A percentile compares a stretch with the other conserved stretches of the same genome.
phyloP scores from a whole-genome alignment of 2,113 vertebrate genomes.

The Speoplatyrhinus poulsoni region DNA sequence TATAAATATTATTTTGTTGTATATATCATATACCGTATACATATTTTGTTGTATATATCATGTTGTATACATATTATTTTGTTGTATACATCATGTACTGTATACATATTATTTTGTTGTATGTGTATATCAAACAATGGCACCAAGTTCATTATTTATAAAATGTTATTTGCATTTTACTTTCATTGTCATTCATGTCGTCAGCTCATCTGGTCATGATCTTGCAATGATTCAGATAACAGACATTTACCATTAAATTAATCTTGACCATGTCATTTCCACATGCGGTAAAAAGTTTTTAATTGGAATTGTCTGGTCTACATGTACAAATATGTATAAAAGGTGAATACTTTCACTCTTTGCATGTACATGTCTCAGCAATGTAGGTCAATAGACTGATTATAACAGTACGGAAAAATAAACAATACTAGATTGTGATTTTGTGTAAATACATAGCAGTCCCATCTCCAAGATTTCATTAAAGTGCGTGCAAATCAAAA shows the following conservation, averaged over 20 bases:
- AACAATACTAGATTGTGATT: conserved; percentile 14
- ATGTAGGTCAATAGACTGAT: conserved; percentile 26
- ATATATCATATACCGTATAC: background rate
- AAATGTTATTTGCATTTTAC: too few species aligned
- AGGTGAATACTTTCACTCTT: conserved; percentile 71
- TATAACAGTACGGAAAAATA: conserved; percentile 10
- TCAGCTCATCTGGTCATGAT: too few species aligned
- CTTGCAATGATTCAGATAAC: too few species aligned
- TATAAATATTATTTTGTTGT: too few species aligned
- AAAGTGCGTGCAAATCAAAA: conserved; percentile 36
- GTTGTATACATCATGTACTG: too few species aligned
- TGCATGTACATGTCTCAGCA: conserved; percentile 67
- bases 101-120: too few species aligned
- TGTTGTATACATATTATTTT: background rate
- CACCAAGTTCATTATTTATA: too few species aligned
- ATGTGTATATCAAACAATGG: too few species aligned
- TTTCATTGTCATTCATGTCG: too few species aligned
- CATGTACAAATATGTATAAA: conserved; percentile 75
- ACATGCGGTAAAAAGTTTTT: conserved; percentile 71
- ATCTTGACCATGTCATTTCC: background rate
- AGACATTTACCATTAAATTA: too few species aligned
- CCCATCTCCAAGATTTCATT: conserved; percentile 28
- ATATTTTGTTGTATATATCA: background rate
- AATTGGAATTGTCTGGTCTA: conserved; percentile 60
- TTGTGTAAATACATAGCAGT: too few species aligned